Conservation (phyloP, 2,113 vertebrate species). For the Hyperoodon ampullatus region DNA sequence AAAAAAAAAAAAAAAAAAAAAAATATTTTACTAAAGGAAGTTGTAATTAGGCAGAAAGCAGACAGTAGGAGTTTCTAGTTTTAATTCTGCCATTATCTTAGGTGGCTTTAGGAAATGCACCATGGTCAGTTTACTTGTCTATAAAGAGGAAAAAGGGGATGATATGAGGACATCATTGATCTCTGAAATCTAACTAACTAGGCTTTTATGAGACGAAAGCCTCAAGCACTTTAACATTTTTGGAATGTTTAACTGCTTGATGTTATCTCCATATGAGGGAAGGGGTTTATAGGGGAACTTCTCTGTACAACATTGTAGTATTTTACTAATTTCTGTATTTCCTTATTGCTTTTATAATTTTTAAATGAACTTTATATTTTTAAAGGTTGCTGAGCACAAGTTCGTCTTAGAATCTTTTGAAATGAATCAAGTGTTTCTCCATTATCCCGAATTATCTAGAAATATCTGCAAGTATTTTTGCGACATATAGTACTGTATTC, state of each 20-base stretch:
- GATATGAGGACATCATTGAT: neutral
- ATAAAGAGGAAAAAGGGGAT: neutral
- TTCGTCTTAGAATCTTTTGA: slow-evolving; percentile 53
- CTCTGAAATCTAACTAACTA: neutral
- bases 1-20: no score
- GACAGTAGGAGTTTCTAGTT: neutral
- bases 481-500: neutral
- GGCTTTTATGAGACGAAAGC: neutral
- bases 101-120: neutral
- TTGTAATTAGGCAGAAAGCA: neutral
- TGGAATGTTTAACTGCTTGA: neutral
- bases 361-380: neutral
- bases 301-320: neutral
- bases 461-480: slow-evolving; percentile 71
- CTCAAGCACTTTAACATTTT: neutral
- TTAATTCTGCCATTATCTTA: neutral
- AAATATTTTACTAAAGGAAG: neutral
- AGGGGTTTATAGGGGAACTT: neutral
- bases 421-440: slow-evolving; percentile 65
- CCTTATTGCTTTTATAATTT: neutral
- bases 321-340: neutral
- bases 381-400: neutral
- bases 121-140: neutral
- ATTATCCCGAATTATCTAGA: slow-evolving; percentile 70
- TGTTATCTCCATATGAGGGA: neutral